These are phyloP conservation scores for Lochmaea crataegi DNA, from an alignment of 2,888 invertebrate species.

Conservation along the genomic window DNA sequence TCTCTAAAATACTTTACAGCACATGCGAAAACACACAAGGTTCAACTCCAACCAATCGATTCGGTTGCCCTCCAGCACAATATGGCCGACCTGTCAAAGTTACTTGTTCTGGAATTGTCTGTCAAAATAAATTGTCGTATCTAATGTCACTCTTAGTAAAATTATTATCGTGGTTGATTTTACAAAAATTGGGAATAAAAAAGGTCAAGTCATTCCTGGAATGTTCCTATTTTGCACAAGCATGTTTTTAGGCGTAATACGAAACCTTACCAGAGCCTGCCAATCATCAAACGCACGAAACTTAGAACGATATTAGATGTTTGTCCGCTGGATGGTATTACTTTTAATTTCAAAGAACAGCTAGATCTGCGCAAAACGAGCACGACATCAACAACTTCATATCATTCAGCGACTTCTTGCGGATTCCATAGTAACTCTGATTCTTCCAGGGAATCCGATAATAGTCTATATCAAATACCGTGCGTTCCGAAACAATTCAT, in stretches of 20 bases:
- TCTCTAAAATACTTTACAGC: no score
- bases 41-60: no score
- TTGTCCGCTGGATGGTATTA: slow-evolving; percentile 61
- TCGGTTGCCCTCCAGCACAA: no score
- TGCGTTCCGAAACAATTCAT: slow-evolving; percentile 69
- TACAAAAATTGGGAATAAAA: no score
- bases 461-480: slow-evolving; percentile 70
- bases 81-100: no score
- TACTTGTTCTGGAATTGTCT: no score
- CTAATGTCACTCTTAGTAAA: no score
- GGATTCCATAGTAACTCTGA: slow-evolving; percentile 50
- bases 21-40: no score
- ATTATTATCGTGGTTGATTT: no score
- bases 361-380: slow-evolving; percentile 54
- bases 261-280: slow-evolving; percentile 62
- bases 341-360: slow-evolving; percentile 62
- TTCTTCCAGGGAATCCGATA: slow-evolving; percentile 69
- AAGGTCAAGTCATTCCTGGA: slow-evolving; percentile 25
- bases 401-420: slow-evolving; percentile 60
- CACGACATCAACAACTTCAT: slow-evolving; percentile 57
- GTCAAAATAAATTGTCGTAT: no score
- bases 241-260: slow-evolving; percentile 56
- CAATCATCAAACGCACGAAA: slow-evolving; percentile 56
- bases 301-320: slow-evolving; percentile 53
- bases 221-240: slow-evolving; percentile 24